These are phyloP conservation scores for Carassius gibelio DNA, from an alignment of 2,113 vertebrate genomes.

Conservation along the genomic window DNA sequence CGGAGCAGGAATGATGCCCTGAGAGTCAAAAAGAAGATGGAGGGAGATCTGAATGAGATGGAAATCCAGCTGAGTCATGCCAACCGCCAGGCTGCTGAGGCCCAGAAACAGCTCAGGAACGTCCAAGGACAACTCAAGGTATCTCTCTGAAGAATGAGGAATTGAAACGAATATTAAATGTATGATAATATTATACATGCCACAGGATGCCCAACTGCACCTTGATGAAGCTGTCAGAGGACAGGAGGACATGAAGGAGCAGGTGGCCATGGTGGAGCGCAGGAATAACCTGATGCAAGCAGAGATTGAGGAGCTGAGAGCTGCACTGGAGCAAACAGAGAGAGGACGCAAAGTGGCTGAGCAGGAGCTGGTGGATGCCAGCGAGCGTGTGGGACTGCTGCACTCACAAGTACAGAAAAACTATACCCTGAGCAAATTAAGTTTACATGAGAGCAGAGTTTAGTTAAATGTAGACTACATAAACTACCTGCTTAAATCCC, in stretches of 20 bases:
- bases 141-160: not conserved
- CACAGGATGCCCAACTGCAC: slow-evolving; percentile 75
- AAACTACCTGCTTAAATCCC: not conserved
- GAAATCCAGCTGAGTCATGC: slow-evolving; percentile 23
- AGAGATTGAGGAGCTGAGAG: slow-evolving; percentile 86
- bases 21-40: too few species aligned
- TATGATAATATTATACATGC: not conserved
- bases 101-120: slow-evolving; percentile 55
- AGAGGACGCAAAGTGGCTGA: slow-evolving; percentile 85
- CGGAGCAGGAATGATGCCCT: slow-evolving; percentile 52
- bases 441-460: too few species aligned
- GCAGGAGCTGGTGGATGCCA: slow-evolving; percentile 85
- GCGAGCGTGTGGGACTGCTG: slow-evolving; percentile 70
- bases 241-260: slow-evolving; percentile 86
- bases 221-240: slow-evolving; percentile 51
- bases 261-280: slow-evolving; percentile 86
- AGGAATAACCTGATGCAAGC: slow-evolving; percentile 84
- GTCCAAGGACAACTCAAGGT: slow-evolving; percentile 51
- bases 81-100: slow-evolving; percentile 51
- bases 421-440: too few species aligned
- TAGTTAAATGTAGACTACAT: too few species aligned
- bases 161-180: not conserved
- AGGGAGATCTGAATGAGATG: too few species aligned
- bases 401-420: not conserved
- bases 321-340: slow-evolving; percentile 85